These are phyloP conservation scores for Haemorhous mexicanus DNA, from an alignment of 2,113 vertebrate species.

Conservation along the genomic window DNA sequence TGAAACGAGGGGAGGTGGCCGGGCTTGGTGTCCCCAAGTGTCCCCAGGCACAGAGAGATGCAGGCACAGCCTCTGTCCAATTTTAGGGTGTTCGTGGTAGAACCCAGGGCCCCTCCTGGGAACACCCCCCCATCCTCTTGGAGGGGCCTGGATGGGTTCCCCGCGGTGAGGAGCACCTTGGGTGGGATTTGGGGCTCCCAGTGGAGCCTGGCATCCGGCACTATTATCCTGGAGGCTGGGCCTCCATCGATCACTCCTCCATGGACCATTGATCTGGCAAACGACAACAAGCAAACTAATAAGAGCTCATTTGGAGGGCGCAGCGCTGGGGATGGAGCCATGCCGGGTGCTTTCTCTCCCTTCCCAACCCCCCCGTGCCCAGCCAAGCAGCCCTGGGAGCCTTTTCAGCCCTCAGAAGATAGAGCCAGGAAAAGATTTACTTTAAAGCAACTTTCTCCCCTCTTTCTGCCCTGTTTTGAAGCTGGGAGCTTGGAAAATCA, in stretches of 20 bases:
- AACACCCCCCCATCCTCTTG: background rate
- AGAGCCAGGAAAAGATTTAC: rapidly evolving
- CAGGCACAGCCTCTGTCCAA: rapidly evolving
- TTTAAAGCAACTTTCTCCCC: background rate
- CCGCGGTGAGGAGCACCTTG: rapidly evolving
- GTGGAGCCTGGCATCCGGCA: background rate
- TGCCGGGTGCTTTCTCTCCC: background rate
- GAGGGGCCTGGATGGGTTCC: background rate
- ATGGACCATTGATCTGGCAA: slow-evolving; percentile 84
- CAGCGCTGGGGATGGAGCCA: rapidly evolving
- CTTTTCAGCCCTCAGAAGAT: background rate
- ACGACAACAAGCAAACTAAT: slow-evolving; percentile 80
- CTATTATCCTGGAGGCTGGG: slow-evolving; percentile 63
- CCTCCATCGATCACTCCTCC: slow-evolving; percentile 78
- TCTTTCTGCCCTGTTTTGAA: background rate
- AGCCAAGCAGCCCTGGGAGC: background rate
- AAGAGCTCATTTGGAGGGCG: slow-evolving; percentile 61
- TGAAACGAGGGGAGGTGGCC: background rate
- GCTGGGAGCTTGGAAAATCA: background rate
- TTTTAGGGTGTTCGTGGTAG: background rate
- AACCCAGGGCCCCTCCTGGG: background rate
- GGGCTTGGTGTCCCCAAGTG: background rate
- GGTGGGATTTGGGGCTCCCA: background rate
- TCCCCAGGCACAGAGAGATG: background rate
- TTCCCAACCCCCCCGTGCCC: background rate